These are phyloP conservation scores for Pseudorhombus dupliciocellatus DNA, from an alignment of 2,113 vertebrate species.

Conservation along the genomic window DNA sequence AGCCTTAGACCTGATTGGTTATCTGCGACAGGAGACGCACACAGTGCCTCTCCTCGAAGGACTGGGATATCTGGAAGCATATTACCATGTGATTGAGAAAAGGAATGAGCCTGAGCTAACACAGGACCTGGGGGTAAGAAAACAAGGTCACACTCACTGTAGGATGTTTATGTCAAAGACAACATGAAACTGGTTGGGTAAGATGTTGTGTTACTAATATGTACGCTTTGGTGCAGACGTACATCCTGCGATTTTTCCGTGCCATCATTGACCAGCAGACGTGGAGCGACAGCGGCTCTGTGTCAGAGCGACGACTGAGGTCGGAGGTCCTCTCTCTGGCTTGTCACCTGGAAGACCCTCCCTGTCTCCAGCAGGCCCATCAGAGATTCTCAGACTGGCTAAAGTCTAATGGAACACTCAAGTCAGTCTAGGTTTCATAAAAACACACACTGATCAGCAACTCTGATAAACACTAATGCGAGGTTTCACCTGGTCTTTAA, in stretches of 20 bases:
- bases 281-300: slow-evolving; percentile 78
- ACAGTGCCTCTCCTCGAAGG: slow-evolving; percentile 80
- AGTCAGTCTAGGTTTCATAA: slow-evolving; percentile 49
- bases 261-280: slow-evolving; percentile 79
- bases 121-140: slow-evolving; percentile 74
- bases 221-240: slow-evolving; percentile 60
- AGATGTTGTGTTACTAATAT: neutral
- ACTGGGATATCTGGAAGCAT: slow-evolving; percentile 75
- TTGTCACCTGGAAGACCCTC: slow-evolving; percentile 76
- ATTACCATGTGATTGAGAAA: slow-evolving; percentile 77
- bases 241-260: slow-evolving; percentile 80
- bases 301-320: slow-evolving; percentile 79
- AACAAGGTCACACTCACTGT: neutral
- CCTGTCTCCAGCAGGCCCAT: slow-evolving; percentile 72
- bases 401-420: slow-evolving; percentile 76
- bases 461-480: slow-evolving; percentile 18
- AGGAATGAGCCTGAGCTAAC: slow-evolving; percentile 71
- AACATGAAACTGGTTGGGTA: neutral
- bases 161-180: neutral
- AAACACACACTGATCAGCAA: slow-evolving; percentile 7
- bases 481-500: slow-evolving; percentile 1
- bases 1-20: slow-evolving; percentile 79
- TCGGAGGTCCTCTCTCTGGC: slow-evolving; percentile 79
- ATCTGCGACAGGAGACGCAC: slow-evolving; percentile 78
- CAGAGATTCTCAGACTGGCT: slow-evolving; percentile 76